Base-by-base conservation (phyloP, 2,888 invertebrate genomes). In the Drosophila atripex region DNA sequence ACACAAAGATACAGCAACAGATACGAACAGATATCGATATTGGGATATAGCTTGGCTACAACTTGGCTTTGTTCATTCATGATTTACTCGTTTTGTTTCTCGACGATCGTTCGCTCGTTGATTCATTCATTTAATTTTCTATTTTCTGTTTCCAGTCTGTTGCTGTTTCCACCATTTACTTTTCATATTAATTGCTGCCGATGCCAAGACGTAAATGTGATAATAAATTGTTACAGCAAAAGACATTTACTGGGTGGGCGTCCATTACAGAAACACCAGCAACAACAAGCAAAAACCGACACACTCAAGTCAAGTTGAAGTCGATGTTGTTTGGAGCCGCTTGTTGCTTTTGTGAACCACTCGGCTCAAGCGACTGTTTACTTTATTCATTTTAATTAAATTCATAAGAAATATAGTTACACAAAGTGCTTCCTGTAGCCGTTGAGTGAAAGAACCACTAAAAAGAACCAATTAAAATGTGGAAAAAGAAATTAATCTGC, bases 161-260 rank as follows among this genome's bases (percentile, higher is more conserved):
- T 35, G 9, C 53, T 35, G 38, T 53, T 66, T 58, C 60, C 51
- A 32, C 50, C 64, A 71, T 68, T 70, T 78, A 71, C 86, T 64
- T 72, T 78, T 76, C 77, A 72, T 87, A 88, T 88, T 80, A 80
- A 88, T 82, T 82, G 85, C 86, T 63, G 50, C 35, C 74, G 64
- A 65, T 58, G 84, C 63, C 77, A 53, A 83, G 88, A 74, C 76
- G 73, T 77, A 72, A 87, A 88, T 80, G 86, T 78, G 86, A 78
- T 88, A 84, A 88, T 84, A 88, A 84, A 84, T 84, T 84, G 87
- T 85, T 88, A 88, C 80, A 72, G 71, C 71, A 64, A 82, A 70
- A 76, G 71, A 69, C 86, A 68, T 73, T 76, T 58, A 55, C 49
- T 59, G 51, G 74, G 82, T 82, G 77, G 86, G 82, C 88, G 82